Base-by-base conservation (phyloP, 2,797 vertebrate genomes). In the Anisognathus igniventris region DNA sequence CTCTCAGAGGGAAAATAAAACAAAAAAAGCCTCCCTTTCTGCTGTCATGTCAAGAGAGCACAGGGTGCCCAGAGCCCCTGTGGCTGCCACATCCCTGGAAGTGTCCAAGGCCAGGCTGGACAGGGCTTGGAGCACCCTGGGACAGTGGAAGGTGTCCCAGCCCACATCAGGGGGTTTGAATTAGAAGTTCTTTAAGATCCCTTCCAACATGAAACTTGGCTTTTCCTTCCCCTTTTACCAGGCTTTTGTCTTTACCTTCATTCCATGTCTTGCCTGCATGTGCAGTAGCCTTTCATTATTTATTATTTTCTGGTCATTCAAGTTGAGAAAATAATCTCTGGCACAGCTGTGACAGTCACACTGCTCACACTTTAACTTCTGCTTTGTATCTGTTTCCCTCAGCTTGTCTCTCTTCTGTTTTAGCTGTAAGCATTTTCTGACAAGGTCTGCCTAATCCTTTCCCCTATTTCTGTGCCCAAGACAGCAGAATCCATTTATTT, bases 91-190 rank as follows among this genome's bases (percentile, higher is more conserved):
- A 48, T 48, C 48, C 25, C 15, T 48, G 15, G 6, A 2, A 27
- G 25, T 48, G 25, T 10, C 48, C 48, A 27, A 16, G 48, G 42
- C 42, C 10, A 11, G 42, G 24, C 1, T 48, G 47, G 48, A 17
- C 9, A 27, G 25, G 47, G 47, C 48, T 50, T 50, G 48, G 48
- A 50, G 15, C 25, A 17, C 3, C 25, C 48, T 50, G 15, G 15
- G 9, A 16, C 6, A 27, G 25, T 50, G 48, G 25, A 27, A 27
- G 9, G 15, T 50, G 48, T 50, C 25, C 25, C 25, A 23, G 22
- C 11, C 31, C n/a, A 19, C 1, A 3, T 14, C 7, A n/a, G 9
- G 15, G 18, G 2, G 5, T 1, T 54, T 23, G 51, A 17, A 48
- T 56, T 3, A 7, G 6, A 22, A 14, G 31, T 6, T 25, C 20